Base-by-base conservation (phyloP, 1,140 invertebrate species). In the Vanessa tameamea region DNA sequence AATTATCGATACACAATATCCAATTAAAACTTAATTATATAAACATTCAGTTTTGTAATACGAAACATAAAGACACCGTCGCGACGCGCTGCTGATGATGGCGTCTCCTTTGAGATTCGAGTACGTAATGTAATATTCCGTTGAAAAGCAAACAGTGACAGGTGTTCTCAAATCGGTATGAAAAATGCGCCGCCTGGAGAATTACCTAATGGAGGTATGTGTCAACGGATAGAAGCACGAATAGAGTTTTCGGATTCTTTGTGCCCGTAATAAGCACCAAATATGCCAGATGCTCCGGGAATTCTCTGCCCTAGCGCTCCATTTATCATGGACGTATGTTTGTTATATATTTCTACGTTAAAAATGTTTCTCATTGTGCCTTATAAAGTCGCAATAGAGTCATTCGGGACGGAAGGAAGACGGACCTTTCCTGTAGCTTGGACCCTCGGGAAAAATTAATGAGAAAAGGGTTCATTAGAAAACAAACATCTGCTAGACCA, bases 241-340 rank as follows among this genome's bases (percentile, higher is more conserved):
- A 75, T 75, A 67, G 73, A 75, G 73, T 71, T 71, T 66, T 75
- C 73, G 68, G 64, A 75, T 75, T 76, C 74, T 76, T 76, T 76
- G 74, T 72, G 64, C 51, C 13, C 64, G 69, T 72, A 68, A 76
- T 76, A 68, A 72, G 69, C 64, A 64, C 53, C 51, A 66, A 67
- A 75, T 71, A 63, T 66, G 73, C 73, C 73, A 75, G 73, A 70
- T 71, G 69, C 66, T 67, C 43, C 47, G 53, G 37, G 47, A 26
- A 37, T 59, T 43, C 55, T 37, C n/a, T 16, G 47, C 65, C 67
- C 51, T 68, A 26, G 47, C 72, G 69, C 53, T 68, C 61, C 72
- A 68, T 68, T 73, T 73, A 73, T 73, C 72, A 73, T 16, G 15
- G 65, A 26, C 51, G 65, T 73, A 43, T 68, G 55, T 69, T 48